Evolutionary conservation across 2,888 invertebrate genomes (phyloP).

Genomic region (Ormyrus thymus): DNA sequence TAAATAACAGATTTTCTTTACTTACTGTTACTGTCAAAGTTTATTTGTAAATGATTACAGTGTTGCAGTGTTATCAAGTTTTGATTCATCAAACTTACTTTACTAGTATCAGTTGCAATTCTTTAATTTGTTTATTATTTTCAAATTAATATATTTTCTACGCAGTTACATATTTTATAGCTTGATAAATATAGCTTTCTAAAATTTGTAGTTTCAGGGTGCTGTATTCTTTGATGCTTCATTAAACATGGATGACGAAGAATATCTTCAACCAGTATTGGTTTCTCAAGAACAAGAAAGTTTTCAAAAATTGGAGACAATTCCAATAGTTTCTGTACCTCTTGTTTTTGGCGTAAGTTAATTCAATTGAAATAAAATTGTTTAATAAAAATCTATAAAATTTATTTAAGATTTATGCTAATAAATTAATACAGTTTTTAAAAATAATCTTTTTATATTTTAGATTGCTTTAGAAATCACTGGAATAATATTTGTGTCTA

Average conservation of each 20-base stretch:
- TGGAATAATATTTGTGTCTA: conserved; percentile 69
- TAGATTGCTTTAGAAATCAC: conserved; percentile 69
- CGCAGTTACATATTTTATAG: no score
- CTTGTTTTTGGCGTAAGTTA: conserved; percentile 68
- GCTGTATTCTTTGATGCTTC: conserved; percentile 68
- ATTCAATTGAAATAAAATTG: neutral
- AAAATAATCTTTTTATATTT: conserved; percentile 36
- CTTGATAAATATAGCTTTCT: neutral
- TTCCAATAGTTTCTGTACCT: conserved; percentile 65
- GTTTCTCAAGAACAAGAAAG: conserved; percentile 65
- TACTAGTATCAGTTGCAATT: no score
- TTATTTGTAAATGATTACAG: no score
- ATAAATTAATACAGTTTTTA: neutral
- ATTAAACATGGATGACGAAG: conserved; percentile 71
- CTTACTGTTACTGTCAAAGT: no score
- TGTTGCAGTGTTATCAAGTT: no score
- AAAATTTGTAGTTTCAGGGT: conserved; percentile 60
- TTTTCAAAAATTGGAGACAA: conserved; percentile 68
- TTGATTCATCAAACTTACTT: no score
- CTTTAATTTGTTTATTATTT: no score
- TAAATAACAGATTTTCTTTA: no score
- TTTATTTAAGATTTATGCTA: neutral
- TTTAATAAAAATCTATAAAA: neutral
- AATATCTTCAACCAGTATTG: conserved; percentile 68
- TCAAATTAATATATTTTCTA: no score